These are phyloP conservation scores for Girardia tigrina DNA, from an alignment of 2,888 invertebrate species.

Conservation along the genomic window DNA sequence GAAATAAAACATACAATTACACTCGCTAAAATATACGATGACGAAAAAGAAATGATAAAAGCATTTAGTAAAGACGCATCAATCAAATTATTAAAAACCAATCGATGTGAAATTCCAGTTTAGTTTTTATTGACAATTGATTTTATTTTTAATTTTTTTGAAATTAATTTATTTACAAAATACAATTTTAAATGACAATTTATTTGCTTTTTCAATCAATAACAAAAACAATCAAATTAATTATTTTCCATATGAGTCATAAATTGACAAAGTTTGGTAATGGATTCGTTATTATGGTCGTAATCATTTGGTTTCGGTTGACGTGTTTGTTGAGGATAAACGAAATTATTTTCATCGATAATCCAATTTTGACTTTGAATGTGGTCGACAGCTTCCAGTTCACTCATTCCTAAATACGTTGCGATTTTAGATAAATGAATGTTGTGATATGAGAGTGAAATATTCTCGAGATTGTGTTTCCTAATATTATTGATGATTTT, in stretches of 20 bases:
- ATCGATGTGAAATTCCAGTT: no score
- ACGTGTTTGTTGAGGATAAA: not conserved
- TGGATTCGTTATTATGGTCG: not conserved
- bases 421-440: not conserved
- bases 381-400: not conserved
- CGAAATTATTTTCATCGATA: not conserved
- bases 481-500: not conserved
- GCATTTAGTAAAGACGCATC: not conserved
- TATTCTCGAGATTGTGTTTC: conserved; percentile 7
- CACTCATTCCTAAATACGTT: not conserved
- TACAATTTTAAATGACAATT: no score
- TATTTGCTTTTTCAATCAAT: no score
- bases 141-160: not conserved
- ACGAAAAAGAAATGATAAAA: not conserved
- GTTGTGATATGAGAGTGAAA: not conserved
- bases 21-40: not conserved
- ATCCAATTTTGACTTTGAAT: not conserved
- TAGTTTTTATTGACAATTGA: no score
- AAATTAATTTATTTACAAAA: not conserved
- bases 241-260: conserved; percentile 6
- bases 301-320: not conserved
- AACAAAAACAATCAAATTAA: no score
- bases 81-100: not conserved
- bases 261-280: not conserved
- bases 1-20: not conserved